These are phyloP conservation scores for Gorsachius goisagi DNA, from an alignment of 2,113 vertebrate species.

Conservation along the genomic window DNA sequence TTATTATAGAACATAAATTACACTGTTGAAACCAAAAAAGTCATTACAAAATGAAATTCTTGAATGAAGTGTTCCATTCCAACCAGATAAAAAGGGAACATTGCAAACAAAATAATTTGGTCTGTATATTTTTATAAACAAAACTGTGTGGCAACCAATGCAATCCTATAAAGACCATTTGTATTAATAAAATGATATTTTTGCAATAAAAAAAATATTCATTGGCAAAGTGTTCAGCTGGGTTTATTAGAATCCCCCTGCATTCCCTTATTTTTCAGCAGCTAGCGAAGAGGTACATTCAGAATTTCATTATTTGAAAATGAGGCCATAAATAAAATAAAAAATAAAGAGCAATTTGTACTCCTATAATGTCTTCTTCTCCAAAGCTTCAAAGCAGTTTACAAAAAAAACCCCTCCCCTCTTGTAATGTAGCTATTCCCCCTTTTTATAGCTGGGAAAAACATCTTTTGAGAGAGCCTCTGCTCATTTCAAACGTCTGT, in stretches of 20 bases:
- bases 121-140: slow-evolving; percentile 36
- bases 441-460: slow-evolving; percentile 7
- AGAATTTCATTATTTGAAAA: slow-evolving; percentile 65
- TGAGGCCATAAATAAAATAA: slow-evolving; percentile 55
- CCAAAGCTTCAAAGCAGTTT: slow-evolving; percentile 26
- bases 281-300: not conserved
- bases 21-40: not conserved
- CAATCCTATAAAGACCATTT: slow-evolving; percentile 26
- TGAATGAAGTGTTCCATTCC: not conserved
- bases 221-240: slow-evolving; percentile 13
- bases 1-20: not conserved
- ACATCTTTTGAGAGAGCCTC: slow-evolving; percentile 5
- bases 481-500: slow-evolving; percentile 5
- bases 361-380: slow-evolving; percentile 36
- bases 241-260: slow-evolving; percentile 56
- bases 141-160: not conserved
- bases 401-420: not conserved
- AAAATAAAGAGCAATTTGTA: slow-evolving; percentile 62
- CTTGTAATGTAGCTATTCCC: slow-evolving; percentile 8
- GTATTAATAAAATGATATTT: slow-evolving; percentile 56
- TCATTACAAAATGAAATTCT: not conserved
- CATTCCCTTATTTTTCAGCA: slow-evolving; percentile 40
- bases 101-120: slow-evolving; percentile 28
- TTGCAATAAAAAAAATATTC: slow-evolving; percentile 20
- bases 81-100: not conserved